Evolutionary conservation across 2,797 vertebrate species (phyloP).

Genomic region (Glossophaga mutica): DNA sequence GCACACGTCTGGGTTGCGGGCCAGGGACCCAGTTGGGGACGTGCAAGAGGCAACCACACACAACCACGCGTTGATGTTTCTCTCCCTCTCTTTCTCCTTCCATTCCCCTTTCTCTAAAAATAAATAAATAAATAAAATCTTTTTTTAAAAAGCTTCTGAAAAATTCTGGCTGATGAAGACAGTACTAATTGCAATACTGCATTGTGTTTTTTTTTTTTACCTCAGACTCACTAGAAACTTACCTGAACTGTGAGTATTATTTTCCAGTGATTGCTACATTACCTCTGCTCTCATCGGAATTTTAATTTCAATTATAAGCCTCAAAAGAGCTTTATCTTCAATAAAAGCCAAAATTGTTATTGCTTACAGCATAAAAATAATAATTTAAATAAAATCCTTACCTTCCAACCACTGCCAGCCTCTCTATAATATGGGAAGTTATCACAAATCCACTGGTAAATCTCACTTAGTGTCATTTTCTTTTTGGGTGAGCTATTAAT

Average conservation of each 20-base stretch:
- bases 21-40: too few species aligned
- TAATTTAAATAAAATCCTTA: conserved; percentile 78
- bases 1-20: too few species aligned
- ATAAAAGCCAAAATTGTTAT: not conserved
- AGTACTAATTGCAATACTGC: not conserved
- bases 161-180: not conserved
- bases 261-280: not conserved
- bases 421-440: conserved; percentile 96
- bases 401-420: conserved; percentile 96
- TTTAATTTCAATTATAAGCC: conserved; percentile 23
- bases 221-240: not conserved
- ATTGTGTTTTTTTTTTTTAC: not conserved
- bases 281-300: not conserved
- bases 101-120: too few species aligned
- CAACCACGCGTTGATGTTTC: too few species aligned
- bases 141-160: not conserved
- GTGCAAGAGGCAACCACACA: too few species aligned
- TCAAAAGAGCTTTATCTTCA: conserved; percentile 35
- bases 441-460: conserved; percentile 98
- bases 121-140: not conserved
- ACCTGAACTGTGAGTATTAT: not conserved
- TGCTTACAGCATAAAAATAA: conserved; percentile 10
- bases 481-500: conserved; percentile 97
- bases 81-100: too few species aligned
- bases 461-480: conserved; percentile 96